These are phyloP conservation scores for Leucopternis melanops DNA, from an alignment of 2,113 vertebrate genomes.

Conservation along the genomic window DNA sequence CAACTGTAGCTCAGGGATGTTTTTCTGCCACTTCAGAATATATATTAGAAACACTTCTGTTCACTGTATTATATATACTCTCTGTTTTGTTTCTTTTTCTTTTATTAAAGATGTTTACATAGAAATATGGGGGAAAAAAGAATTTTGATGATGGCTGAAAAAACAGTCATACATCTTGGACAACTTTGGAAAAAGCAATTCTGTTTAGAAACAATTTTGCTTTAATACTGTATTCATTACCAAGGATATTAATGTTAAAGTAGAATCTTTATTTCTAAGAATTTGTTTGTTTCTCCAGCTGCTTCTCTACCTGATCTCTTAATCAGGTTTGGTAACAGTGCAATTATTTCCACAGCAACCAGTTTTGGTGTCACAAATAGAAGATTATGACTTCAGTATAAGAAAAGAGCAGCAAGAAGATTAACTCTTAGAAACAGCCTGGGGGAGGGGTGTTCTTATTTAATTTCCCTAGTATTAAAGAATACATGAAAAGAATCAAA, in stretches of 20 bases:
- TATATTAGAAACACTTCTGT: neutral
- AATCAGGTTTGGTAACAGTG: constrained; percentile 36
- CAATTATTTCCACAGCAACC: constrained; percentile 32
- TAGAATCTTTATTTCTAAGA: neutral
- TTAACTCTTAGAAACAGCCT: neutral
- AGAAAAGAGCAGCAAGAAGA: neutral
- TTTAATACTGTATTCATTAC: neutral
- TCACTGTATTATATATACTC: neutral
- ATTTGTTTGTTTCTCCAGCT: constrained; percentile 2
- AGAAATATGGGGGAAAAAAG: neutral
- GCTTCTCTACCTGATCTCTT: constrained; percentile 31
- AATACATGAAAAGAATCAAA: neutral
- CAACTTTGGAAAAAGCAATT: neutral
- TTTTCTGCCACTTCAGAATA: neutral
- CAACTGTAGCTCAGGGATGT: neutral
- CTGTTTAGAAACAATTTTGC: neutral
- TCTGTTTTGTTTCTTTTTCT: neutral
- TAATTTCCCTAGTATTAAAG: neutral
- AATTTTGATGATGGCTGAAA: neutral
- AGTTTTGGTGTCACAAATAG: neutral
- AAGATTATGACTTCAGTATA: constrained; percentile 1
- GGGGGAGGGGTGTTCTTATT: neutral
- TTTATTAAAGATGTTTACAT: neutral
- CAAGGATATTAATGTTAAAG: neutral
- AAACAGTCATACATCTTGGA: neutral